phyloP scores from a whole-genome alignment of 1,140 invertebrate species.

The Zophobas atratus region DNA sequence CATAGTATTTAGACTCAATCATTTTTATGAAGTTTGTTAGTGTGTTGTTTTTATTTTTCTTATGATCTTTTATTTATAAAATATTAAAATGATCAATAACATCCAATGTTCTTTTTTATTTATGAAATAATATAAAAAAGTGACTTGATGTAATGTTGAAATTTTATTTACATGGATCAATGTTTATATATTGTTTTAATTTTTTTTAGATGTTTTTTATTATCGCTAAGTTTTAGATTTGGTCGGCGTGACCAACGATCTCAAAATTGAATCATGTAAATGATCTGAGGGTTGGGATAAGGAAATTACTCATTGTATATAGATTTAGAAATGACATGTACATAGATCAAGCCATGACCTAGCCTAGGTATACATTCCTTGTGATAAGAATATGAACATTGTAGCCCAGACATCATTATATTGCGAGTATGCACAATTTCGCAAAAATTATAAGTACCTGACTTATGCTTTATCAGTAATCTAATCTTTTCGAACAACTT shows the following conservation, averaged over 20 bases:
- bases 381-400: slow-evolving; percentile 59
- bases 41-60: slow-evolving; percentile 62
- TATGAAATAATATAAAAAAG: slow-evolving; percentile 50
- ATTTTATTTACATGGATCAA: slow-evolving; percentile 48
- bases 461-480: slow-evolving; percentile 57
- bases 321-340: slow-evolving; percentile 61
- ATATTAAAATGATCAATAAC: slow-evolving; percentile 64
- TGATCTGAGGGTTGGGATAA: slow-evolving; percentile 59
- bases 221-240: slow-evolving; percentile 35
- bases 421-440: slow-evolving; percentile 45
- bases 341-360: slow-evolving; percentile 62
- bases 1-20: slow-evolving; percentile 62
- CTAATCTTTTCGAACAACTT: slow-evolving; percentile 49
- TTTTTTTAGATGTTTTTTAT: slow-evolving; percentile 50
- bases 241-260: slow-evolving; percentile 61
- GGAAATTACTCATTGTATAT: slow-evolving; percentile 61
- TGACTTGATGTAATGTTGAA: slow-evolving; percentile 46
- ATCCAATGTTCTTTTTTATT: slow-evolving; percentile 61
- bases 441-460: slow-evolving; percentile 58
- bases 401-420: slow-evolving; percentile 42
- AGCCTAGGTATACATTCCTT: slow-evolving; percentile 59
- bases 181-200: slow-evolving; percentile 46
- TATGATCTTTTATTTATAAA: slow-evolving; percentile 63
- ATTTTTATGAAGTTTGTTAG: slow-evolving; percentile 65
- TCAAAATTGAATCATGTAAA: slow-evolving; percentile 64